Conservation (phyloP, 1,140 invertebrate genomes). For the Caenorhabditis latens region DNA sequence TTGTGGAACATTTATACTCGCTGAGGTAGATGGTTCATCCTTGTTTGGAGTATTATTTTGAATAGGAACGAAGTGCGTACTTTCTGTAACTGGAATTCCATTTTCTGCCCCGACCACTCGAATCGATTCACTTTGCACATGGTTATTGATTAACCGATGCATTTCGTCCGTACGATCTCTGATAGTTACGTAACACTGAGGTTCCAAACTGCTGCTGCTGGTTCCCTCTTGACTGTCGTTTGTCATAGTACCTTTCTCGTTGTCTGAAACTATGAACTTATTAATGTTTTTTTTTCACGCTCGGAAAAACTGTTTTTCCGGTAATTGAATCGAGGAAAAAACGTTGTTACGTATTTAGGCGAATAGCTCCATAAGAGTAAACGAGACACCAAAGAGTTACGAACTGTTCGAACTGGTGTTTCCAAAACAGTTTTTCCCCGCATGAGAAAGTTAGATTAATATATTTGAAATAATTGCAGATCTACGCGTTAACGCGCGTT, state of each 20-base stretch:
- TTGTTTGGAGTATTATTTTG: too few species aligned
- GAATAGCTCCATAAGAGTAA: too few species aligned
- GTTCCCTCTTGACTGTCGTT: neutral
- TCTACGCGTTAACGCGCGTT: too few species aligned
- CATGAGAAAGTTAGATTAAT: too few species aligned
- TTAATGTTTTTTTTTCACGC: too few species aligned
- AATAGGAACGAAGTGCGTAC: conserved; percentile 25
- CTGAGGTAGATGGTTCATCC: conserved; percentile 9
- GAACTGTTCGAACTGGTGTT: too few species aligned
- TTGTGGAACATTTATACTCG: neutral
- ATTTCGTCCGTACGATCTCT: conserved; percentile 19
- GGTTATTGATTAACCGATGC: neutral
- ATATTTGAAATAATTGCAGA: too few species aligned
- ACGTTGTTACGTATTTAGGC: too few species aligned
- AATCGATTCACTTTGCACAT: neutral
- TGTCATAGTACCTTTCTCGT: conserved; percentile 41
- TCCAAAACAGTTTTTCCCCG: too few species aligned
- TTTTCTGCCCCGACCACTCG: neutral
- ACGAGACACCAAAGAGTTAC: too few species aligned
- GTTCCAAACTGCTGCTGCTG: neutral
- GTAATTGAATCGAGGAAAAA: too few species aligned
- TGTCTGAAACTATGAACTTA: neutral
- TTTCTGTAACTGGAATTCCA: neutral
- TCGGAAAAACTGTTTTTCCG: too few species aligned
- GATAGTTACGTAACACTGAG: neutral